phyloP scores from a whole-genome alignment of 2,888 invertebrate genomes.

The Hypena proboscidalis region DNA sequence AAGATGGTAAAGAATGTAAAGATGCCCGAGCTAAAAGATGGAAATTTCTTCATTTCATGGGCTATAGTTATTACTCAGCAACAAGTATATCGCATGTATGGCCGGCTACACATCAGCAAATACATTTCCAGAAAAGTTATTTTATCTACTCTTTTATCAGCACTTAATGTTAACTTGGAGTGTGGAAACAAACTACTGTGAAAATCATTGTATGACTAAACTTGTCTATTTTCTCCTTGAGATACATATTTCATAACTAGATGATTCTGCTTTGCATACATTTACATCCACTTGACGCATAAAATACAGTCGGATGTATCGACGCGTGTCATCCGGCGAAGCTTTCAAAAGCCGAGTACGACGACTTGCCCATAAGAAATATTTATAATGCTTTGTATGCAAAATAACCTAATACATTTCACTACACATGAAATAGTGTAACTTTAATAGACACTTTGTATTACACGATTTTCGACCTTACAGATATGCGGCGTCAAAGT shows the following conservation, averaged over 20 bases:
- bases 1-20: no score
- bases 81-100: no score
- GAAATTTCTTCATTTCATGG: no score
- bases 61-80: no score
- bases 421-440: slow-evolving; percentile 61
- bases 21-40: no score
- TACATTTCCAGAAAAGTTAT: no score
- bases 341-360: slow-evolving; percentile 72
- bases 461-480: slow-evolving; percentile 67
- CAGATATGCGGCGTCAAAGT: slow-evolving; percentile 47
- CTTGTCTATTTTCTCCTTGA: slow-evolving; percentile 51
- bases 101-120: no score
- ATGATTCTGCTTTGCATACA: slow-evolving; percentile 71
- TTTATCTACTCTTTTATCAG: no score
- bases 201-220: slow-evolving; percentile 39
- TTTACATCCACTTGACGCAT: slow-evolving; percentile 73
- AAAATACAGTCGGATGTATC: slow-evolving; percentile 67
- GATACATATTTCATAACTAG: slow-evolving; percentile 62
- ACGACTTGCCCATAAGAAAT: slow-evolving; percentile 73
- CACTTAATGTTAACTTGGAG: background rate
- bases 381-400: slow-evolving; percentile 85
- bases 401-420: slow-evolving; percentile 76
- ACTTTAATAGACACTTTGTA: slow-evolving; percentile 55
- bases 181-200: slow-evolving; percentile 47
- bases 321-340: slow-evolving; percentile 73